Base-by-base conservation (phyloP, 2,888 invertebrate genomes). In the Leucoptera coffeella region DNA sequence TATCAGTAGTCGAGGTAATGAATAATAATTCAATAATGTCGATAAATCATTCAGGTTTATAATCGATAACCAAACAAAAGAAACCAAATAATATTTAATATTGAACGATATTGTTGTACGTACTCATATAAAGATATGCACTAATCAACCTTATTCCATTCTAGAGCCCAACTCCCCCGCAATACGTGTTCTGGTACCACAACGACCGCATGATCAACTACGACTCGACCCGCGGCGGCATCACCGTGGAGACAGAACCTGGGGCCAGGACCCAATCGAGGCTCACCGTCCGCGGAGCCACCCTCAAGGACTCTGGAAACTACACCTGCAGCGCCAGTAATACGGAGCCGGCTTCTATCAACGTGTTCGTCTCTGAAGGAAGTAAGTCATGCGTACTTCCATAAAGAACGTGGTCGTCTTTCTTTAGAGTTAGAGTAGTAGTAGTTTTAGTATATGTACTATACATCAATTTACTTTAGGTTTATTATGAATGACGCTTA, bases 151-250 rank as follows among this genome's bases (percentile, higher is more conserved):
- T n/a, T n/a, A n/a, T n/a, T n/a, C 1, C 12, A 35, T 77, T 78
- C 3, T 78, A 91, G 88, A 91, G 91, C 56, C 91, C 92, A 27
- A 87, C 86, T 36, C 91, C 91, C 30, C 91, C 92, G 14, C 90
- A 91, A 55, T 93, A 90, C 74, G 91, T 93, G 40, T 92, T 91
- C 74, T 93, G 92, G 92, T 92, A 89, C 69, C 92, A 92, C 74
- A 91, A 93, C 64, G 87, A 87, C 54, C 82, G 87, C 42, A 90
- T 92, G 85, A 91, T 92, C 60, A 92, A 92, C 75, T 91, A 91
- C 62, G 91, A 91, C 59, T 85, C 82, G 32, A 79, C 85, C 23
- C 77, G 91, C 39, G 69, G 69, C 13, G 84, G 88, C 19, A 88
- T 90, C 44, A 80, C 82, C 15, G 89, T 92, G 41, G 86, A 88